Evolutionary conservation across 2,888 invertebrate species (phyloP), one percentile per base, ranked within the genome.

Genomic region (Melinaea menophilus): DNA sequence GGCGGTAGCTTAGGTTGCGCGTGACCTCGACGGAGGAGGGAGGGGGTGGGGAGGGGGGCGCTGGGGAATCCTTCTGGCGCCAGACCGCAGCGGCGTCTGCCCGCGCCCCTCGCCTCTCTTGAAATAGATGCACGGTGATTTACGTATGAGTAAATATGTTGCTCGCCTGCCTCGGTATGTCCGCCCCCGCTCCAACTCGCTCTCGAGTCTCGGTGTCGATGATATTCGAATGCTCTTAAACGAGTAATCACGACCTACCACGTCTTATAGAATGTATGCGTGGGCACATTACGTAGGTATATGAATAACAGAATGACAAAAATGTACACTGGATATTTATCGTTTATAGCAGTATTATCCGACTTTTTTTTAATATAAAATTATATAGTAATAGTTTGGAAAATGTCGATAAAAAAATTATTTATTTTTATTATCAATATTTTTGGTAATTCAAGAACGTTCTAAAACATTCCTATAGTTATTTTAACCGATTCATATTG

Each of bases 51-150:
- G 75, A 68, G 75, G 64, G 86, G 78, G 84, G 87, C 85, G 89
- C 88, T 88, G 91, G 91, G 91, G 91, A 91, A 91, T 91, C 91
- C 91, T 90, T 88, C 86, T 90, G 91, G 91, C 91, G 91, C 91
- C 90, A 91, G 91, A 90, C 90, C 87, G 91, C 90, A 88, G 78
- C 84, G 82, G 81, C 80, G 88, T 88, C 89, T 87, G 81, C 84
- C 84, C 83, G 83, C 84, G 77, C 84, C 83, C 85, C 82, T 69
- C 81, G 73, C 73, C 69, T 67, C 84, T 84, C 88, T 88, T 86
- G 80, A 90, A 88, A 90, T 88, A 90, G 89, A 89, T 84, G 86
- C 86, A 86, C 88, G 85, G 88, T 88, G 90, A 90, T 89, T 90
- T 90, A 90, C 90, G 83, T 88, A 88, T 88, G 86, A 88, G 87